Evolutionary conservation across 1,140 invertebrate genomes (phyloP).

Genomic region (Maconellicoccus hirsutus): DNA sequence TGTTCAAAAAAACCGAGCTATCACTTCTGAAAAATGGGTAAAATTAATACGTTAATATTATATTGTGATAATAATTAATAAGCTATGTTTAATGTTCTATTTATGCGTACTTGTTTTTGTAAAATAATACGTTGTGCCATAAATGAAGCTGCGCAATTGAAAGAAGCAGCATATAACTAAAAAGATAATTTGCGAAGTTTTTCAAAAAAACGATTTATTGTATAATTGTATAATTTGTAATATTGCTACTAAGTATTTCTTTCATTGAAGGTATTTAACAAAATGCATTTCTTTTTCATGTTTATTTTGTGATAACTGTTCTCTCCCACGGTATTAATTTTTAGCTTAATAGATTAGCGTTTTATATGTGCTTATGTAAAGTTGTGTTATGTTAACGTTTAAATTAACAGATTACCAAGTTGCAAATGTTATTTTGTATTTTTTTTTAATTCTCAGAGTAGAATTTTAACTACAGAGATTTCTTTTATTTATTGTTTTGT

Average conservation of each 20-base stretch:
- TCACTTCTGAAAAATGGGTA: no score
- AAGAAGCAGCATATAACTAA: no score
- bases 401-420: neutral
- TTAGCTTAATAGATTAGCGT: neutral
- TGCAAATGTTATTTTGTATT: neutral
- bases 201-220: no score
- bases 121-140: neutral
- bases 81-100: neutral
- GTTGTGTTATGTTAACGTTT: neutral
- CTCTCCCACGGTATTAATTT: constrained; percentile 6
- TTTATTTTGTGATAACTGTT: neutral
- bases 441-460: neutral
- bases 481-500: neutral
- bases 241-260: neutral
- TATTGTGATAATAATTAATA: constrained; percentile 10
- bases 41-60: neutral
- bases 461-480: neutral
- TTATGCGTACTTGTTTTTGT: neutral
- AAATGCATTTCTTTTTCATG: neutral
- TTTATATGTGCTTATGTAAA: neutral
- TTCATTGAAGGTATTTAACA: neutral
- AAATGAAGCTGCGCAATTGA: neutral
- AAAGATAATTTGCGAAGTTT: neutral
- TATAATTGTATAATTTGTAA: no score
- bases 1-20: neutral